phyloP scores from a whole-genome alignment of 2,113 vertebrate species.

The Lophius piscatorius region DNA sequence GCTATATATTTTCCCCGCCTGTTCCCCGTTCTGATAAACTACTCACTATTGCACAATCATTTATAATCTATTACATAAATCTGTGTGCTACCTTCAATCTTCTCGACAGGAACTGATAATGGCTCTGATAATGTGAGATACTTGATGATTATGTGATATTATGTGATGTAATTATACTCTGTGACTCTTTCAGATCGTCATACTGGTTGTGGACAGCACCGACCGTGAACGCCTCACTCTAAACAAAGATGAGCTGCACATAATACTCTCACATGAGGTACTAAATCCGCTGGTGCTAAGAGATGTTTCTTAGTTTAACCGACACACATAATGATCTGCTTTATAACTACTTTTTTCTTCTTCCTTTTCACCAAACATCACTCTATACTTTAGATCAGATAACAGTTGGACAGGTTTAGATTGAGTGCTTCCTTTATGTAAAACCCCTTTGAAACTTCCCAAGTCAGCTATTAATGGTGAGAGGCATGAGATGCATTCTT shows the following conservation, averaged over 20 bases:
- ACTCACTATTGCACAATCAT: neutral
- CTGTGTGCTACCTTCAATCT: neutral
- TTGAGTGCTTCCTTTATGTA: neutral
- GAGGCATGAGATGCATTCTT: neutral
- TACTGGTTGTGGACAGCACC: conserved; percentile 88
- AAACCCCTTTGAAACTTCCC: conserved; percentile 2
- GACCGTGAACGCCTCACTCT: conserved; percentile 83
- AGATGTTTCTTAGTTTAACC: conserved; percentile 5
- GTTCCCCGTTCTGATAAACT: neutral
- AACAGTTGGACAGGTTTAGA: neutral
- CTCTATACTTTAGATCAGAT: neutral
- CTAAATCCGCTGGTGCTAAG: neutral
- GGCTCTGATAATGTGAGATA: neutral
- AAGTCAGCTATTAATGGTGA: neutral
- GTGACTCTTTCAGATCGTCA: conserved; percentile 79
- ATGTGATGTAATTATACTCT: neutral
- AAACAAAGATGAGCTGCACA: conserved; percentile 82
- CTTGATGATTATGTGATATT: neutral
- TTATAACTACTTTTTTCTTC: neutral
- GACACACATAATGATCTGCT: neutral
- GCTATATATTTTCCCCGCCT: neutral
- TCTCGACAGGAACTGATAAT: neutral
- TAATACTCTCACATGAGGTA: conserved; percentile 88
- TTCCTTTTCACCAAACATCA: neutral
- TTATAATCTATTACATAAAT: neutral